phyloP scores from a whole-genome alignment of 64 coral and sea anemone genomes.

The Stichodactyla mertensii region DNA sequence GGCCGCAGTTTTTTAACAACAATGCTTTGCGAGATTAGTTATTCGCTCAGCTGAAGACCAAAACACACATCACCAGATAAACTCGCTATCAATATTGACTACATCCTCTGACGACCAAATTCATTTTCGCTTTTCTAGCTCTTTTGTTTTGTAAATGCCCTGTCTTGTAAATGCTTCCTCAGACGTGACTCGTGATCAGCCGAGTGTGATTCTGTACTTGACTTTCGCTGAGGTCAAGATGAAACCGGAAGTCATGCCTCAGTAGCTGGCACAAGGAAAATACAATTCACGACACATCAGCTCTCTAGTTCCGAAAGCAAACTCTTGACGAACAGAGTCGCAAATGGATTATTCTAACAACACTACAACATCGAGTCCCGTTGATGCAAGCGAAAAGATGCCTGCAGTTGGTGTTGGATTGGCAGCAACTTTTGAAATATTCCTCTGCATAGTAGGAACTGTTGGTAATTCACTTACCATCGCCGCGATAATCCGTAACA shows the following conservation, averaged over 20 bases:
- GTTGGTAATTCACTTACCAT: constrained; percentile 63
- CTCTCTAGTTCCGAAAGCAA: background rate
- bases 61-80: no score
- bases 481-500: constrained; percentile 49
- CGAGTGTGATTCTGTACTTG: background rate
- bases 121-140: background rate
- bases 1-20: no score
- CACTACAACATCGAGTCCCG: background rate
- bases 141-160: background rate
- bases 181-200: background rate
- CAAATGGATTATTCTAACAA: constrained; percentile 3
- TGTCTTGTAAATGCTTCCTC: background rate
- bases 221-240: background rate
- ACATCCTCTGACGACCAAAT: background rate
- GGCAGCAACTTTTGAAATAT: constrained; percentile 64
- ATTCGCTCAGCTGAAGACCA: no score
- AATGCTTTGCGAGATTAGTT: no score
- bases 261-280: background rate
- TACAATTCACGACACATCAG: background rate
- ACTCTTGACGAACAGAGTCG: background rate
- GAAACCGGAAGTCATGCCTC: background rate
- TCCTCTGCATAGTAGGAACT: constrained; percentile 49
- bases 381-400: background rate
- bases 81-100: background rate
- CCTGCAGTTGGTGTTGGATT: constrained; percentile 28